These are phyloP conservation scores for Pristionchus exspectatus DNA, from an alignment of 2,888 invertebrate species.

Conservation along the genomic window DNA sequence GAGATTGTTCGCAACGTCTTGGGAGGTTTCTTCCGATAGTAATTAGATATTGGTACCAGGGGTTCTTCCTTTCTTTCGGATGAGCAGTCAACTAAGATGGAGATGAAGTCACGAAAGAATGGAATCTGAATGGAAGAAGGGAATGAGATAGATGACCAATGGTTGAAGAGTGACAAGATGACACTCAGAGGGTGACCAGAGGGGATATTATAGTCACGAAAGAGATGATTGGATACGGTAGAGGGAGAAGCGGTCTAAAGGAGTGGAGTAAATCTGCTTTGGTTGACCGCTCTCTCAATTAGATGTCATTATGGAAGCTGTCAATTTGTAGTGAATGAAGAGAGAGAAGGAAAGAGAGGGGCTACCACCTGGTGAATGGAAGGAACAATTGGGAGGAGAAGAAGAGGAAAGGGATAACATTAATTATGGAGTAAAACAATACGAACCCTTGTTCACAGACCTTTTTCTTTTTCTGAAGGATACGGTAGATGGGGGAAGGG, in stretches of 20 bases:
- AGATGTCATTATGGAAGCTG: slow-evolving; percentile 43
- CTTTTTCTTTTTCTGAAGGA: neutral
- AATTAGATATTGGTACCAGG: slow-evolving; percentile 36
- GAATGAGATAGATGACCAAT: slow-evolving; percentile 44
- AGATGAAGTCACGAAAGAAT: slow-evolving; percentile 29
- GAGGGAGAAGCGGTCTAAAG: neutral
- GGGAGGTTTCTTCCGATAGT: slow-evolving; percentile 13
- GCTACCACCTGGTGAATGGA: slow-evolving; percentile 18
- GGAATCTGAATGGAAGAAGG: neutral
- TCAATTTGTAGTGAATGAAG: slow-evolving; percentile 44
- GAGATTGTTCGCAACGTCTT: neutral
- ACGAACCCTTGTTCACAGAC: neutral
- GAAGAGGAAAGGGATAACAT: neutral
- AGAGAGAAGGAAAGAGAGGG: neutral
- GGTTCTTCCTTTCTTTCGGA: slow-evolving; percentile 39
- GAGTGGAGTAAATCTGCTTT: slow-evolving; percentile 35
- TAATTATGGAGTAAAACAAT: slow-evolving; percentile 38
- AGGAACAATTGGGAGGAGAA: neutral
- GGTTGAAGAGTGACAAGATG: neutral
- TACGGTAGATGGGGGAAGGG: neutral
- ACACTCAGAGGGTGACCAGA: neutral
- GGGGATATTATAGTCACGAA: neutral
- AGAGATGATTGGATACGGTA: slow-evolving; percentile 19
- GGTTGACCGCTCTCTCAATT: slow-evolving; percentile 35
- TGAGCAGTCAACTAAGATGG: slow-evolving; percentile 24